Evolutionary conservation across 2,113 vertebrate genomes (phyloP), one percentile per base, ranked within the genome.

Genomic region (Helogale parvula): DNA sequence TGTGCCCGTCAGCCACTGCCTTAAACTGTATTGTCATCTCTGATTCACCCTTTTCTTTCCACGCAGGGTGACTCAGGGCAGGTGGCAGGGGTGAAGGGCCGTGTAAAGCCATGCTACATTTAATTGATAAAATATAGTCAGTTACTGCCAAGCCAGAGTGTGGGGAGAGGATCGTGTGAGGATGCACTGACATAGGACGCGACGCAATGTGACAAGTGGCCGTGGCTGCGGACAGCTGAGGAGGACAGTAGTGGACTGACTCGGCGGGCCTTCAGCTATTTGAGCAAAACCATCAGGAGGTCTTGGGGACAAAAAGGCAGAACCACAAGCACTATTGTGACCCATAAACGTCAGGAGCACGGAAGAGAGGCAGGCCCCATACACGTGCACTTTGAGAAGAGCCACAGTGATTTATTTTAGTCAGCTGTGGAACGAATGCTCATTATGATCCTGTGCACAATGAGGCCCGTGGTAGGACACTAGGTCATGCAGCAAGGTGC

Each of bases 61-160:
- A 88, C 16, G 45, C 80, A 84, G 69, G 77, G 65, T 95, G 85
- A 90, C 69, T 97, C 57, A 29, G 52, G 45, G 63, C 57, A 60
- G 57, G 57, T 60, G 21, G 21, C 21, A 9, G 1, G n/a, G 2
- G 23, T 50, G 38, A 82, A 82, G 80, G 60, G 57, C 96, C 88
- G 14, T 54, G 89, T 19, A 80, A 94, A 97, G 45, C 35, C 90
- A 60, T 23, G 82, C 71, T 90, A 60, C 29, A 68, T 76, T 89
- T 95, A 86, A 95, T 50, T 93, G 96, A 93, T 93, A 90, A 95
- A 96, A 96, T 88, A 92, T 10, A 54, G 52, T 71, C 95, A 85
- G 97, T 66, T 68, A 41, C 57, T 95, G 77, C 82, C 90, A 88
- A 91, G 80, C 52, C 65, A 52, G 45, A 69, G 74, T 23, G 33